These are phyloP conservation scores for Pachypeltis micranthus DNA, from an alignment of 1,140 invertebrate species.

Conservation along the genomic window DNA sequence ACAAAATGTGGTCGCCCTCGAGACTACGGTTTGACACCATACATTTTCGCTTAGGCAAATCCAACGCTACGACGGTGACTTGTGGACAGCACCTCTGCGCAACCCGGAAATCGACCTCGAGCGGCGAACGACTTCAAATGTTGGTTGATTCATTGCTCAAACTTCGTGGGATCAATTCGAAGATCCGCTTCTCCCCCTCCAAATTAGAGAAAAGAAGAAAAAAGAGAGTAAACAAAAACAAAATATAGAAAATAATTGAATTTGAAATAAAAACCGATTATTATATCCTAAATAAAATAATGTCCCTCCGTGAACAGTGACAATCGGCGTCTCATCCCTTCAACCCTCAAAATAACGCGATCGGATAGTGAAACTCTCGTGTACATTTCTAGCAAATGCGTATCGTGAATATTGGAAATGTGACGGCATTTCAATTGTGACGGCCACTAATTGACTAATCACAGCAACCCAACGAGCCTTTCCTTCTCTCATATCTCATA, in stretches of 20 bases:
- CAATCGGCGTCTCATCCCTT: not conserved
- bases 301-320: constrained; percentile 1
- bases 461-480: too few relatives aligned
- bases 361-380: too few relatives aligned
- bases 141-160: constrained; percentile 11
- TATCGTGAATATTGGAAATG: too few relatives aligned
- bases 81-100: constrained; percentile 11
- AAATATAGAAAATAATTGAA: not conserved
- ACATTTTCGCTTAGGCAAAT: constrained; percentile 15
- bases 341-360: too few relatives aligned
- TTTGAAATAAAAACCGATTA: not conserved
- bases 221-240: not conserved
- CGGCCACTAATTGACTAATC: too few relatives aligned
- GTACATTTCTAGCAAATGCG: too few relatives aligned
- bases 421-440: too few relatives aligned
- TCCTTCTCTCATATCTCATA: too few relatives aligned
- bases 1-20: constrained; percentile 48
- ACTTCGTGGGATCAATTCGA: constrained; percentile 1
- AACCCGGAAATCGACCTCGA: constrained; percentile 8
- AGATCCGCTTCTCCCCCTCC: not conserved
- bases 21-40: constrained; percentile 46
- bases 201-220: constrained; percentile 5
- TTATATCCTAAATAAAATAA: not conserved
- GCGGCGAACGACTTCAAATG: constrained; percentile 12
- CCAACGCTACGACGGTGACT: constrained; percentile 15